A percentile compares a stretch with the other conserved stretches of the same genome.
phyloP scores from a whole-genome alignment of 2,888 invertebrate species.

The Drosophila subquinaria region DNA sequence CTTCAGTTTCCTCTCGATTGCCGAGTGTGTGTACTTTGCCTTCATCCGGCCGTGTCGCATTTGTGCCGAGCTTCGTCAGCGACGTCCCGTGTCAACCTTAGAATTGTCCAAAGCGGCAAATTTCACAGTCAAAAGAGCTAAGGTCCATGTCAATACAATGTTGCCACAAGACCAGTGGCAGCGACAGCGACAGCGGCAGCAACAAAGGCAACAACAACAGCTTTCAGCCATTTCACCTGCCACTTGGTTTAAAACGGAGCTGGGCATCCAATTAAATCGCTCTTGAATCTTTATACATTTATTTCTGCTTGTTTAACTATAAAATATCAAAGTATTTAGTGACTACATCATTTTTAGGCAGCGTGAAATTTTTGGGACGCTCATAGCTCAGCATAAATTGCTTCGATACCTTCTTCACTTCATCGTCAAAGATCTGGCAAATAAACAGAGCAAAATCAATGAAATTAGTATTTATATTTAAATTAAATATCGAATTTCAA shows the following conservation, averaged over 20 bases:
- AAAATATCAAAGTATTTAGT: constrained; percentile 89
- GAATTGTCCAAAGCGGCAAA: constrained; percentile 23
- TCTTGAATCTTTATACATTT: constrained; percentile 29
- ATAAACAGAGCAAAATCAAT: neutral
- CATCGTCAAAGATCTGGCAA: constrained; percentile 90
- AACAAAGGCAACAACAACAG: constrained; percentile 13
- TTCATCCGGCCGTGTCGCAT: constrained; percentile 87
- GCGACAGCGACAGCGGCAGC: constrained; percentile 14
- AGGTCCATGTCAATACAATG: constrained; percentile 8
- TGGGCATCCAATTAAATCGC: constrained; percentile 35
- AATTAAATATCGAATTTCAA: neutral
- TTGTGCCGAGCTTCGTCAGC: constrained; percentile 50
- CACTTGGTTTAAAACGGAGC: constrained; percentile 53
- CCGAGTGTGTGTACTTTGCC: constrained; percentile 91
- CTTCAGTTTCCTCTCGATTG: constrained; percentile 92
- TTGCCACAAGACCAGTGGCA: constrained; percentile 31
- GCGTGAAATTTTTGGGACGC: constrained; percentile 88
- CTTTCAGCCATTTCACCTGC: constrained; percentile 28
- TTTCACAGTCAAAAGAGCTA: constrained; percentile 9
- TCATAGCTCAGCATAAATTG: constrained; percentile 92
- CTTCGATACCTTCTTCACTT: constrained; percentile 91
- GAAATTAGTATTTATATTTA: neutral
- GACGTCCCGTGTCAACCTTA: constrained; percentile 29
- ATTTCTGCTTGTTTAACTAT: constrained; percentile 50
- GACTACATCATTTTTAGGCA: constrained; percentile 89